Evolutionary conservation across 2,113 vertebrate species (phyloP).

Genomic region (Thamnaconus septentrionalis): DNA sequence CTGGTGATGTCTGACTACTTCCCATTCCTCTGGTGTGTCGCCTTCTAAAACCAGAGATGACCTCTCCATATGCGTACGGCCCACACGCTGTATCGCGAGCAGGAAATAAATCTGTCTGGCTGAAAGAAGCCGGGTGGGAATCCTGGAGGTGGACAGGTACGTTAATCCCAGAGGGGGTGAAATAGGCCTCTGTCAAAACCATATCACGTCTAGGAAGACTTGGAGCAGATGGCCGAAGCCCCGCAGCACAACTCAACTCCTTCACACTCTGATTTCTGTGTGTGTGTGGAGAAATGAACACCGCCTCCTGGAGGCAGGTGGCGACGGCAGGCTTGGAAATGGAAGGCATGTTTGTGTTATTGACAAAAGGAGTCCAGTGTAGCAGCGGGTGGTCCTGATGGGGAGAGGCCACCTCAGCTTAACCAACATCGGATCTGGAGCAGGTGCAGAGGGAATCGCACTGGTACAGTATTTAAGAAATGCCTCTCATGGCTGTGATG

Average conservation of each 20-base stretch:
- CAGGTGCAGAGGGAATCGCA: constrained; percentile 19
- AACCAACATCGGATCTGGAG: constrained; percentile 23
- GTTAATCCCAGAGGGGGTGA: constrained; percentile 38
- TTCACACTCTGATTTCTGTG: too few species aligned
- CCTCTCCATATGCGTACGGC: constrained; percentile 21
- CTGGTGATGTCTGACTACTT: constrained; percentile 5
- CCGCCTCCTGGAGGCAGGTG: neutral
- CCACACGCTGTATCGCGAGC: constrained; percentile 28
- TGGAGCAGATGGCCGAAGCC: constrained; percentile 38
- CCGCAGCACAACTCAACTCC: neutral
- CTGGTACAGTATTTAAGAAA: neutral
- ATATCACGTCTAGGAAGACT: constrained; percentile 34
- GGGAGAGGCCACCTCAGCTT: constrained; percentile 12
- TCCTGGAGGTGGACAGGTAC: constrained; percentile 63
- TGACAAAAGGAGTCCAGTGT: constrained; percentile 9
- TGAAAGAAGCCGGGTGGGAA: constrained; percentile 43
- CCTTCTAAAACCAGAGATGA: constrained; percentile 41
- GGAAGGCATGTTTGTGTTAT: constrained; percentile 6
- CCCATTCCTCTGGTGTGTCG: constrained; percentile 12
- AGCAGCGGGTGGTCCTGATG: constrained; percentile 10
- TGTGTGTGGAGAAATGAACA: neutral
- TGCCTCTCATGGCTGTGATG: neutral
- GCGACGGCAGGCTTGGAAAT: constrained; percentile 12
- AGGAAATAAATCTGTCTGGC: constrained; percentile 26
- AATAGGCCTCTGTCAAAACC: constrained; percentile 51